Evolutionary conservation across 2,113 vertebrate genomes (phyloP).

Genomic region (Cranoglanis bouderius): DNA sequence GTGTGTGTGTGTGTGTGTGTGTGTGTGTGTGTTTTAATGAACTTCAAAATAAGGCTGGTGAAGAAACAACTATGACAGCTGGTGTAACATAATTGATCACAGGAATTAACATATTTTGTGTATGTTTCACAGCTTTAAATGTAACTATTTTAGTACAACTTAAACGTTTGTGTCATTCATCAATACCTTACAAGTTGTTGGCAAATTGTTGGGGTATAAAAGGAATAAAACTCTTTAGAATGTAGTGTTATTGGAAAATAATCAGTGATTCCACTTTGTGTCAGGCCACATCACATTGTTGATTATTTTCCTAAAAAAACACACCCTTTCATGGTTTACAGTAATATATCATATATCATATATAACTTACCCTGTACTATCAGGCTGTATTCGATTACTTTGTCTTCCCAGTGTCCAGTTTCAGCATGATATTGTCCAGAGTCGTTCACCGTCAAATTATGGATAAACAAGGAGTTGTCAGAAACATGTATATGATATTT

Average conservation of each 20-base stretch:
- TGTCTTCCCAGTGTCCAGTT: rapidly evolving
- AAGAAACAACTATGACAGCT: not conserved
- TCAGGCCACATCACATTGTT: not conserved
- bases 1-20: too few relatives aligned
- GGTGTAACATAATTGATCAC: not conserved
- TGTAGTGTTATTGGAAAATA: not conserved
- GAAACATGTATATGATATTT: not conserved
- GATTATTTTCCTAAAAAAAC: not conserved
- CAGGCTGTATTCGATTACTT: rapidly evolving
- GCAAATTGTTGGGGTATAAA: not conserved
- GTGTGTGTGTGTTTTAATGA: not conserved
- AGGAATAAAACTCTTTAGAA: not conserved
- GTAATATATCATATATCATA: not conserved
- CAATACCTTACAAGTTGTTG: not conserved
- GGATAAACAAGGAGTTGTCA: conserved; percentile 44
- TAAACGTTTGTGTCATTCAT: not conserved
- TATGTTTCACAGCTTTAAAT: not conserved
- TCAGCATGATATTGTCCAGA: conserved; percentile 36
- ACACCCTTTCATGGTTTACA: not conserved
- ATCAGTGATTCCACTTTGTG: not conserved
- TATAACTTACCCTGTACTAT: conserved; percentile 59
- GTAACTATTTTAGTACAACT: not conserved
- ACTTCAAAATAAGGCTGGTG: not conserved
- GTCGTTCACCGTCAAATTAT: conserved; percentile 40
- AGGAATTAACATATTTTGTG: not conserved